Evolutionary conservation across 2,113 vertebrate species (phyloP).

Genomic region (Actenoides lindsayi): DNA sequence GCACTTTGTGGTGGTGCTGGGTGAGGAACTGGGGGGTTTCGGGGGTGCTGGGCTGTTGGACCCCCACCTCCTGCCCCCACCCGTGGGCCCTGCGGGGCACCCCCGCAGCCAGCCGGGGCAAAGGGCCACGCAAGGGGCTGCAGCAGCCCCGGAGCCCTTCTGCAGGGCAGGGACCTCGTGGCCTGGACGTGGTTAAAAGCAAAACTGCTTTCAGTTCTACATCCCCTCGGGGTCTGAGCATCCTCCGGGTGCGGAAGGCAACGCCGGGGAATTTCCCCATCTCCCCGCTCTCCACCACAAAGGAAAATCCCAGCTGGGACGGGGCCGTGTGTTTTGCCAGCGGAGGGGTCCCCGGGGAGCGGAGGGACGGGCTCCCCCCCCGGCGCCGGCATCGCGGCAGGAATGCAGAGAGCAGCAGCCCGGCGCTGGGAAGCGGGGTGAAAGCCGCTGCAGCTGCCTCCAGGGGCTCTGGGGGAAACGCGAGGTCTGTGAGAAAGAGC

Average conservation of each 20-base stretch:
- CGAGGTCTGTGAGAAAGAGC: slow-evolving; percentile 50
- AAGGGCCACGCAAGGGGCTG: neutral
- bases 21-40: accelerated
- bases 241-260: neutral
- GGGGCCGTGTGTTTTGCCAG: neutral
- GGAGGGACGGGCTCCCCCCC: neutral
- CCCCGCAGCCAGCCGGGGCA: accelerated
- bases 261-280: neutral
- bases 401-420: slow-evolving; percentile 34
- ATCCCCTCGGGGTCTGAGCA: neutral
- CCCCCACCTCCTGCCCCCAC: neutral
- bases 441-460: neutral
- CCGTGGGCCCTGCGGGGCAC: neutral
- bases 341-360: neutral
- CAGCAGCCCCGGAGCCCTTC: neutral
- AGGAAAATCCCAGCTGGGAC: neutral
- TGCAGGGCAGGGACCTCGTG: neutral
- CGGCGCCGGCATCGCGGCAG: neutral
- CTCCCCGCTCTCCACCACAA: neutral
- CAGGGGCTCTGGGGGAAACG: neutral
- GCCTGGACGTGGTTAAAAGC: neutral
- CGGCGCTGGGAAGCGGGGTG: neutral
- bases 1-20: neutral
- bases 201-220: neutral
- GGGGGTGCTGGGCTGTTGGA: accelerated